These are phyloP conservation scores for Furcula furcula DNA, from an alignment of 2,888 invertebrate genomes.

Conservation along the genomic window DNA sequence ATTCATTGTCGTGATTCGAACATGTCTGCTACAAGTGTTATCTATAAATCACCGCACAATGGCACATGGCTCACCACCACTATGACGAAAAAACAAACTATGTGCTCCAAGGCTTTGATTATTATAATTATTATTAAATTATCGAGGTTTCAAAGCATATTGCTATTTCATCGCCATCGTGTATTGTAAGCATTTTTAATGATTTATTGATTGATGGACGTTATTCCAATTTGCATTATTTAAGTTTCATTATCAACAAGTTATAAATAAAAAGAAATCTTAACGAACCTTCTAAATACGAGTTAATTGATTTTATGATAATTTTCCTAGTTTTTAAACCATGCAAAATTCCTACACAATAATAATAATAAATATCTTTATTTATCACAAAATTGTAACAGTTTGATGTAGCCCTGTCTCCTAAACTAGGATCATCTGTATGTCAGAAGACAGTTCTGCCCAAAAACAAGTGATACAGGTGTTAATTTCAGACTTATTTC, in stretches of 20 bases:
- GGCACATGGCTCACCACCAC: not conserved
- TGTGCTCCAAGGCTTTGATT: constrained; percentile 7
- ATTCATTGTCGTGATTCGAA: constrained; percentile 9
- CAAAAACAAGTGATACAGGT: too few relatives aligned
- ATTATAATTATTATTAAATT: constrained; percentile 14
- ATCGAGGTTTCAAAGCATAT: constrained; percentile 8
- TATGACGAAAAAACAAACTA: constrained; percentile 8
- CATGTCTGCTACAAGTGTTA: not conserved
- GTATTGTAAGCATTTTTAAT: constrained; percentile 8
- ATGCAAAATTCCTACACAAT: too few relatives aligned
- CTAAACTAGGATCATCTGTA: too few relatives aligned
- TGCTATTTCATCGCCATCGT: not conserved
- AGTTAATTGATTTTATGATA: too few relatives aligned
- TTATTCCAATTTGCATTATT: constrained; percentile 9
- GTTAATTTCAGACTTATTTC: too few relatives aligned
- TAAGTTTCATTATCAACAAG: not conserved
- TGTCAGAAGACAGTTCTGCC: too few relatives aligned
- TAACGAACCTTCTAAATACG: too few relatives aligned
- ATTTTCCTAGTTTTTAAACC: too few relatives aligned
- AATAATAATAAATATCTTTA: too few relatives aligned
- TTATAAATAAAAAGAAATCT: not conserved
- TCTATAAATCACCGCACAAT: constrained; percentile 19
- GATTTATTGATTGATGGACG: constrained; percentile 16
- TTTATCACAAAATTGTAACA: too few relatives aligned
- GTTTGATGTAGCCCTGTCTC: too few relatives aligned